These are phyloP conservation scores for Dendrolimus houi DNA, from an alignment of 2,888 invertebrate genomes.

Conservation along the genomic window DNA sequence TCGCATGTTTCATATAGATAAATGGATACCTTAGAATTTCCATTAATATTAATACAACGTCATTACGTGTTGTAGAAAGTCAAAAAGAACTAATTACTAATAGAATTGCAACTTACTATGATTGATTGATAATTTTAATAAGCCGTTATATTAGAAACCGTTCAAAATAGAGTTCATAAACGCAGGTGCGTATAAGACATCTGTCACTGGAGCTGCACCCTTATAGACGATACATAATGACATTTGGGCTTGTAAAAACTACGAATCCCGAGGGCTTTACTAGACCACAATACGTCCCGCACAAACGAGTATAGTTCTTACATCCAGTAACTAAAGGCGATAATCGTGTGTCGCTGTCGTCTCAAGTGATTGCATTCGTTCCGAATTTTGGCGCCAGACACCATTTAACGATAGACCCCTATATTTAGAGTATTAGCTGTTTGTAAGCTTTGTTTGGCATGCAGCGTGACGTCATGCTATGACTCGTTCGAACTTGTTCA, in stretches of 20 bases:
- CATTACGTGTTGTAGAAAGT: no score
- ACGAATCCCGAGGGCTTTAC: slow-evolving; percentile 5
- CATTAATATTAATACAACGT: no score
- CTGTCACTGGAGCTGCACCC: slow-evolving; percentile 3
- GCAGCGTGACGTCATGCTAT: slow-evolving; percentile 9
- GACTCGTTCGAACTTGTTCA: not conserved
- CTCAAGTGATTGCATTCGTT: slow-evolving; percentile 13
- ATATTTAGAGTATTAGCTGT: slow-evolving; percentile 23
- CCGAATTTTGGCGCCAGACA: slow-evolving; percentile 59
- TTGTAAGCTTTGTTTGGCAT: slow-evolving; percentile 29
- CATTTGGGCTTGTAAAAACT: slow-evolving; percentile 3
- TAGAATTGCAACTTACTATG: no score
- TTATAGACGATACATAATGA: slow-evolving; percentile 1
- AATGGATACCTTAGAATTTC: no score
- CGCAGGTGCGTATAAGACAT: slow-evolving; percentile 6
- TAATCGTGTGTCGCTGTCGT: not conserved
- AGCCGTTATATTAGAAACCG: no score
- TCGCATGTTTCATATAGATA: no score
- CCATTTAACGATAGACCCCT: slow-evolving; percentile 42
- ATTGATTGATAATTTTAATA: no score
- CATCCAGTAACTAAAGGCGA: not conserved
- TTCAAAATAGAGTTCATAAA: not conserved
- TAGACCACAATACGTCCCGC: not conserved
- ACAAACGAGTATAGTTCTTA: not conserved
- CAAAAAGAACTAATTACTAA: no score